Evolutionary conservation across 2,888 invertebrate species (phyloP), one percentile per base, ranked within the genome.

Genomic region (Zygaena filipendulae): DNA sequence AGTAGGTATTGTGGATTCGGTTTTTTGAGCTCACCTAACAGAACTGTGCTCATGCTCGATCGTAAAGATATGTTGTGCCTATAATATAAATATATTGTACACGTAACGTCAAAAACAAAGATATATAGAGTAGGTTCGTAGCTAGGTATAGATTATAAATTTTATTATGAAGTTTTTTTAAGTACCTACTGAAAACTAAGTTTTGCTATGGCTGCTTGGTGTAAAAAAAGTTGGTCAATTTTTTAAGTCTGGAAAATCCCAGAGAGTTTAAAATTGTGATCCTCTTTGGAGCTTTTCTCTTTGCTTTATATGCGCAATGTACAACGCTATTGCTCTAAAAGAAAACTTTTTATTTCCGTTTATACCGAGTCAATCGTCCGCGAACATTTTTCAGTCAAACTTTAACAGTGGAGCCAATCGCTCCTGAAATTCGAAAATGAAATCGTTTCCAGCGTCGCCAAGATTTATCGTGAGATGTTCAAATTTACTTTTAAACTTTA

Each of bases 341-440:
- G 63, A 66, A 69, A 77, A 79, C 74, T 77, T 79, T 77, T 77
- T 79, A 79, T 79, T 75, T 77, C 75, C 79, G 74, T 71, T 77
- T 74, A 79, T 77, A 70, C 66, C 60, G 66, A 77, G 75, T 75
- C 79, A 79, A 79, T 79, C 75, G 79, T 66, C 74, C 71, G 70
- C 66, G 71, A 75, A 75, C 70, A 79, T 72, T 79, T 79, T 79
- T 77, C 79, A 79, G 72, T 72, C 74, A 79, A 79, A 79, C 72
- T 79, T 79, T 75, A 77, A 79, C 79, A 77, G 72, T 74, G 63
- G 74, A 70, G 71, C 74, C 75, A 79, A 79, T 79, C 75, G 79
- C 62, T 79, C 71, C 77, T 74, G 79, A 77, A 77, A 77, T 77
- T 74, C 79, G 79, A 79, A 79, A 79, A 79, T 79, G 77, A 79